Evolutionary conservation across 1,140 invertebrate genomes (phyloP), one percentile per base, ranked within the genome.

Genomic region (Globodera rostochiensis): DNA sequence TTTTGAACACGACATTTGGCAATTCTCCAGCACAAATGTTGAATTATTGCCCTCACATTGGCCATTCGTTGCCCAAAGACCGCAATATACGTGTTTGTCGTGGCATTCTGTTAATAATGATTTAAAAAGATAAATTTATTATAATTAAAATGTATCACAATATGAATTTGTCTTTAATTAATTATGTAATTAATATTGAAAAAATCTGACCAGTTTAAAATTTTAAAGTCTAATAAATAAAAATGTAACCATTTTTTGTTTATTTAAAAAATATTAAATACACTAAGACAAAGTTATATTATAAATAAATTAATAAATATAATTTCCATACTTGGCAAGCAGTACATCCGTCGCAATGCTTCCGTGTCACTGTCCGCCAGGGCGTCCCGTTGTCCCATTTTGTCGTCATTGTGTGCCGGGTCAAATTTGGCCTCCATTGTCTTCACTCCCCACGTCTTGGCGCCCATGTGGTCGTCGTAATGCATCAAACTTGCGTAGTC

Each of bases 21-120:
- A 64, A 64, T 64, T 64, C 57, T 64, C 57, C 57, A 64, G 19
- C 57, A 64, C 57, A 64, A 19, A 64, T 19, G 57, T 64, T 19
- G 57, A 64, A 64, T 64, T 64, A 15, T 6, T 19, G 57, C 57
- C 57, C 57, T 60, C 69, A 60, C 81, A 87, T 6, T 84, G 74
- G 19, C 79, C 80, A 53, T 83, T 67, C 9, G 82, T 25, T 8
- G 87, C 87, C 87, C 87, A 88, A 36, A 79, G 71, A 11, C 87
- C 87, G 76, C 86, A 88, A 74, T 86, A 87, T n/a, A 88, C 82
- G 71, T 88, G 88, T 19, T 84, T 82, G 69, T 88, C 87, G n/a
- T 83, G 80, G 74, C 84, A 85, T n/a, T 57, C 82, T 83, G 66
- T n/a, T 60, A 67, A 46, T 11, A 19, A 66, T 9, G 13, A 53